Conservation (phyloP, 2,113 vertebrate species). For the Apus apus region DNA sequence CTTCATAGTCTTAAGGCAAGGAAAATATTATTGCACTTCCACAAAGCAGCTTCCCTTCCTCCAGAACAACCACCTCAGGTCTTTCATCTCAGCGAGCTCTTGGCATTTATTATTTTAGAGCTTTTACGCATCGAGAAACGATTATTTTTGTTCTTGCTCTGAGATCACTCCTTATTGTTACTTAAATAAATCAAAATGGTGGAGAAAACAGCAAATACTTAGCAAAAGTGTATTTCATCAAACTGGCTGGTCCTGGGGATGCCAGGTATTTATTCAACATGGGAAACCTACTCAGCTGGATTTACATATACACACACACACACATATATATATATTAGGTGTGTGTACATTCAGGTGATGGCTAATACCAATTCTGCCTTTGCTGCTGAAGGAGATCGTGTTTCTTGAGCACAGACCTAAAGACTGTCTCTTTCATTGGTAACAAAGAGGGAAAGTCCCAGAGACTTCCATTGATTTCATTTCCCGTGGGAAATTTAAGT, state of each 20-base stretch:
- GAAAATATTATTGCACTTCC: slow-evolving; percentile 70
- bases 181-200: slow-evolving; percentile 54
- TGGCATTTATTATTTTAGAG: slow-evolving; percentile 65
- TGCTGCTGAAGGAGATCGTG: neutral
- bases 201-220: slow-evolving; percentile 44
- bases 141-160: slow-evolving; percentile 57
- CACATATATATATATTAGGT: neutral
- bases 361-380: neutral
- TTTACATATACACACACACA: neutral
- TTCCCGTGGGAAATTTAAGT: slow-evolving; percentile 42
- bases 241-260: slow-evolving; percentile 21
- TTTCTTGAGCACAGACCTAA: slow-evolving; percentile 32
- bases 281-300: neutral
- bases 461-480: slow-evolving; percentile 39
- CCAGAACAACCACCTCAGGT: slow-evolving; percentile 52
- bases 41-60: slow-evolving; percentile 65
- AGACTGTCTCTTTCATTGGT: slow-evolving; percentile 40
- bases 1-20: slow-evolving; percentile 65
- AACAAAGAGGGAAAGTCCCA: slow-evolving; percentile 42
- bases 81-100: slow-evolving; percentile 41
- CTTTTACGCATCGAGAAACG: neutral
- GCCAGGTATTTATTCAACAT: neutral
- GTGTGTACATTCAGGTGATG: neutral
- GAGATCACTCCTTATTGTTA: slow-evolving; percentile 43
- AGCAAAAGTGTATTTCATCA: slow-evolving; percentile 25